Conservation (phyloP, 2,113 vertebrate species). For the Pelmatolapia mariae region DNA sequence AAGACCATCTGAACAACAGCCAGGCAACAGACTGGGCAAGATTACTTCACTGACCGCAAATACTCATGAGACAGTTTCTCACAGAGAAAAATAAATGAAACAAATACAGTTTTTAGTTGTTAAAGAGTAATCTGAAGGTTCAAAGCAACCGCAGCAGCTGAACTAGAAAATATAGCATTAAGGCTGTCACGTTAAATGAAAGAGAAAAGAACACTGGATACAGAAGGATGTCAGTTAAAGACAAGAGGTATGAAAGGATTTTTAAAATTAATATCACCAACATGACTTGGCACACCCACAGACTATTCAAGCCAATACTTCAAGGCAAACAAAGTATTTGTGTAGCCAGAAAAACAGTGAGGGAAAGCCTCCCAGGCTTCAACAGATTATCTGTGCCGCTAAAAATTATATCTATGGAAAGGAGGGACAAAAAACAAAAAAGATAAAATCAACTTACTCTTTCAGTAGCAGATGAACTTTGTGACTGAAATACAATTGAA, state of each 20-base stretch:
- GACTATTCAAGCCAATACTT: background rate
- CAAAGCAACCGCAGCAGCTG: background rate
- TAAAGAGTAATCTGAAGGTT: background rate
- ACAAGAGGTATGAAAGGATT: background rate
- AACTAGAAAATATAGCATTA: background rate
- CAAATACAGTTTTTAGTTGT: background rate
- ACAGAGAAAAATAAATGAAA: background rate
- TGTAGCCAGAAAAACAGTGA: background rate
- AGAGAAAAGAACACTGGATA: background rate
- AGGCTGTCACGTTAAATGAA: background rate
- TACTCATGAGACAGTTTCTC: background rate
- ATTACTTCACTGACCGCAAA: background rate
- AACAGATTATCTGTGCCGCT: background rate
- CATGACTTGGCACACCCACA: background rate
- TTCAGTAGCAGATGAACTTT: conserved; percentile 59
- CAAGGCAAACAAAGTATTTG: background rate
- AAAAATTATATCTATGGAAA: background rate
- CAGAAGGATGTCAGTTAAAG: background rate
- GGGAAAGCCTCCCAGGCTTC: background rate
- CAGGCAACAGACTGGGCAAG: background rate
- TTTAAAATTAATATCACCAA: background rate
- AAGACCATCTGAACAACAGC: background rate
- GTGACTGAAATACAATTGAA: conserved; percentile 74
- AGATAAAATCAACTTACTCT: conserved; percentile 69
- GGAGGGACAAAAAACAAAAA: background rate